Conservation (phyloP, 1,140 invertebrate genomes). For the Drosophila arawakana region DNA sequence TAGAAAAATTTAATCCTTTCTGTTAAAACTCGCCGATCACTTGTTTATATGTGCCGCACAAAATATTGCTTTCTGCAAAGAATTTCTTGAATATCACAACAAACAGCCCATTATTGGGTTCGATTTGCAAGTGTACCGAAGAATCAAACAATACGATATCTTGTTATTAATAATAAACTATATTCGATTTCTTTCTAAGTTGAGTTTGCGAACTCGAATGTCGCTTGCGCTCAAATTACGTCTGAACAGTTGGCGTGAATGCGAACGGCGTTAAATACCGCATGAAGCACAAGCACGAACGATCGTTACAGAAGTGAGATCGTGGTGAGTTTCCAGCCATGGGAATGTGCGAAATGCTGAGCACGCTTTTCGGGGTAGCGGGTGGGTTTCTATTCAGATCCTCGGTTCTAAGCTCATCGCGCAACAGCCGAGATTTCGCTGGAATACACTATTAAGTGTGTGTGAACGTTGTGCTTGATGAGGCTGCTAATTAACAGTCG, state of each 20-base stretch:
- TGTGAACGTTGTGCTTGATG: conserved; percentile 1
- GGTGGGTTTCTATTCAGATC: conserved; percentile 2
- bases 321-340: conserved; percentile 57
- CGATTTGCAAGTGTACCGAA: background rate
- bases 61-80: conserved; percentile 10
- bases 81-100: conserved; percentile 35
- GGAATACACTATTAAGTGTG: conserved; percentile 11
- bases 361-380: conserved; percentile 32
- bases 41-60: background rate
- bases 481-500: conserved; percentile 37
- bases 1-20: background rate
- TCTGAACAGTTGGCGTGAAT: conserved; percentile 52
- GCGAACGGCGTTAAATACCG: conserved; percentile 58
- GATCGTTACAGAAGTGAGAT: conserved; percentile 27
- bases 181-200: conserved; percentile 21
- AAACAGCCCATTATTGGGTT: conserved; percentile 15
- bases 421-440: conserved; percentile 33
- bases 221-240: conserved; percentile 49
- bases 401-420: conserved; percentile 3
- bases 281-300: conserved; percentile 1
- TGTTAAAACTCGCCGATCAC: conserved; percentile 1
- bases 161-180: conserved; percentile 7
- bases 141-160: conserved; percentile 4
- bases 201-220: conserved; percentile 21
- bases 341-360: conserved; percentile 25